Evolutionary conservation across 1,140 invertebrate species (phyloP), one percentile per base, ranked within the genome.

Genomic region (Drosophila takahashii): DNA sequence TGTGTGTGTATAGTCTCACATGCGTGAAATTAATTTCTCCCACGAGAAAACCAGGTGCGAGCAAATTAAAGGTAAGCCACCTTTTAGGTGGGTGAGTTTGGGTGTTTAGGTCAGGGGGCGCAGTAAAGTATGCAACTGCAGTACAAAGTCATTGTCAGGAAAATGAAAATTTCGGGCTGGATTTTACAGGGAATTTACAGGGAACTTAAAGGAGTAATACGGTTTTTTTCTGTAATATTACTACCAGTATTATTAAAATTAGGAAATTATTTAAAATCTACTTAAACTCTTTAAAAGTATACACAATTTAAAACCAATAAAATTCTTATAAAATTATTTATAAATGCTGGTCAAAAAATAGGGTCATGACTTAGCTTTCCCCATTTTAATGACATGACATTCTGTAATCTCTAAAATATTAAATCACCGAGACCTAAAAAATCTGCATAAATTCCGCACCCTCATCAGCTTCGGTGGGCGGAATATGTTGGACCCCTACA

Each of bases 11-110:
- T 45, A 53, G 27, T 36, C 36, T 57, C 45, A 32, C 41, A 77
- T 59, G 66, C 67, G 53, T 67, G 56, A 74, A 73, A 73, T 62
- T 74, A 52, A 62, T 61, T 62, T 74, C 70, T 48, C 71, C 57
- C 57, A 62, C 36, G 69, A 36, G 69, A 39, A 39, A 54, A 39
- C 41, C 39, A 39, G 41, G 32, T 56, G 51, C 64, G 47, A 15
- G 13, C 41, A 29, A 39, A 70, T 70, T 70, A 54, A 47, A 73
- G 67, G 48, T 52, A 44, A 34, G 57, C 62, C 36, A 22, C 39
- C 41, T 22, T 47, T 50, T 32, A 39, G 59, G 4, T 41, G 26
- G 10, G 11, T 18, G 16, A 29, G 32, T 29, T 9, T 47, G 22
- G 18, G 11, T 15, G 22, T 26, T 2, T 26, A 11, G 32, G 16